A percentile compares a stretch with the other conserved stretches of the same genome.
Conservation (phyloP, 2,797 vertebrate species). For the Cirrhinus molitorella region DNA sequence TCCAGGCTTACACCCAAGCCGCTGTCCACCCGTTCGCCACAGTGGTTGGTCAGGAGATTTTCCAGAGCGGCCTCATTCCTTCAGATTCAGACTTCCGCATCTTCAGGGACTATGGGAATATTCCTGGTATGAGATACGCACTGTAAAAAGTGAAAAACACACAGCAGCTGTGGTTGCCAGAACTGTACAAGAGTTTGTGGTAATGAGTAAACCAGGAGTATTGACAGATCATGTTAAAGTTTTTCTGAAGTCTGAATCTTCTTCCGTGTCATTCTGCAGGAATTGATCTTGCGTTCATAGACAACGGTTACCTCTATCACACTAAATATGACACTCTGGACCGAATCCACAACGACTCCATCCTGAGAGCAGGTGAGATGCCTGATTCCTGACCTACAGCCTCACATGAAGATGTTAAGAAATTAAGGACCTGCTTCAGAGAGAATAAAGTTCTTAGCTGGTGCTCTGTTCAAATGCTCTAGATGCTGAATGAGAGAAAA, state of each 20-base stretch:
- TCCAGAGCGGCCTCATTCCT: constrained; percentile 96
- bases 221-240: neutral
- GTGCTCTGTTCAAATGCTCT: neutral
- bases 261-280: constrained; percentile 75
- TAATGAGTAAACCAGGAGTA: neutral
- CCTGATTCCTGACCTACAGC: neutral
- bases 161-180: too few relatives aligned
- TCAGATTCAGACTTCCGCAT: constrained; percentile 98
- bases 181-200: too few relatives aligned
- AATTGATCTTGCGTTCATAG: constrained; percentile 97
- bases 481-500: neutral
- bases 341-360: constrained; percentile 92
- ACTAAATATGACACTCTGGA: constrained; percentile 95
- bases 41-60: constrained; percentile 95
- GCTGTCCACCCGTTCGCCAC: constrained; percentile 97
- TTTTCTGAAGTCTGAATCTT: neutral
- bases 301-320: constrained; percentile 98
- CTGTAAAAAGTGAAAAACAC: too few relatives aligned
- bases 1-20: constrained; percentile 91
- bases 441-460: neutral
- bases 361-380: constrained; percentile 94
- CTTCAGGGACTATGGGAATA: constrained; percentile 95
- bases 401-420: neutral
- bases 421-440: neutral
- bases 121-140: constrained; percentile 84